A percentile compares a stretch with the other conserved stretches of the same genome.
Evolutionary conservation across 2,113 vertebrate genomes (phyloP).

Genomic region (Myiagra hebetior): DNA sequence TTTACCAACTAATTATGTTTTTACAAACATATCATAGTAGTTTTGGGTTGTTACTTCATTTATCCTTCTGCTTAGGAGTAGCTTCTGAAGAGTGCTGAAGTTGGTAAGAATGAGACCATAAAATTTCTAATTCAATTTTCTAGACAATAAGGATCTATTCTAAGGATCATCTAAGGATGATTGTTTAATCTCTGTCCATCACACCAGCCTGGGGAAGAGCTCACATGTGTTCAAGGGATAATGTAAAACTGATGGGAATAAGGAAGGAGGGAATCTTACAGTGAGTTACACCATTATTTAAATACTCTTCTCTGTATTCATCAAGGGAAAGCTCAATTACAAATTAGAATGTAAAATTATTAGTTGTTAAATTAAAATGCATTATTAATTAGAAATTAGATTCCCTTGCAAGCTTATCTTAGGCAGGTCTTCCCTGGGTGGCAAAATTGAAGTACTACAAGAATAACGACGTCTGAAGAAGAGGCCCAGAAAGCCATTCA

Average conservation of each 20-base stretch:
- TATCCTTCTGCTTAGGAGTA: background rate
- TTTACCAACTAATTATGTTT: background rate
- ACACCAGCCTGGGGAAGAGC: background rate
- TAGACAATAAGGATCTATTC: background rate
- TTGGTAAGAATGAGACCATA: background rate
- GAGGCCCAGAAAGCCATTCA: background rate
- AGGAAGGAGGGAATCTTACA: background rate
- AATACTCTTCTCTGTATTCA: constrained; percentile 13
- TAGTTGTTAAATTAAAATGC: constrained; percentile 44
- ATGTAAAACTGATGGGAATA: background rate
- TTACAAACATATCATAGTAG: background rate
- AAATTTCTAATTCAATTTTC: background rate
- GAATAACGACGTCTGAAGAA: background rate
- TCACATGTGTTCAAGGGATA: background rate
- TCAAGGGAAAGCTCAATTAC: constrained; percentile 43
- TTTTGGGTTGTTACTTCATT: background rate
- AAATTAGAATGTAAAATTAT: constrained; percentile 26
- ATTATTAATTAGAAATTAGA: constrained; percentile 45
- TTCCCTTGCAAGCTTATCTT: constrained; percentile 19
- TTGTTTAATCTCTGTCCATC: background rate
- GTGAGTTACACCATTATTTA: constrained; percentile 2
- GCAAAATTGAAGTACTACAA: background rate
- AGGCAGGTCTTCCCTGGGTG: background rate
- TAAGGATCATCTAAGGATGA: background rate
- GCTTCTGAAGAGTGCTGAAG: background rate